phyloP scores from a whole-genome alignment of 1,140 invertebrate species.

The Pteromalus puparum region DNA sequence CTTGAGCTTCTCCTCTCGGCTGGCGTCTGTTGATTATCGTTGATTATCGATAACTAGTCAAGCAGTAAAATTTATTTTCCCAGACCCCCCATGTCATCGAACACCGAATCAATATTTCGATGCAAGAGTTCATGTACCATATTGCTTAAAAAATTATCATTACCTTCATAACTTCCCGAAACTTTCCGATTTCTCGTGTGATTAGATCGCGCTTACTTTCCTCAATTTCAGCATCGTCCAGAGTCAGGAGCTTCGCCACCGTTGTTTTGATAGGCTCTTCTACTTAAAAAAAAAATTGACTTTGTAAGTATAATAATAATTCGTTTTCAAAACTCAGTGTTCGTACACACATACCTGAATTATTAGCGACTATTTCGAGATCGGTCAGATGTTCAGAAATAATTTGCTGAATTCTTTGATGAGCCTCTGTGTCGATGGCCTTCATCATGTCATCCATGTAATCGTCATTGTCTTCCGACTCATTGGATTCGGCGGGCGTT shows the following conservation, averaged over 20 bases:
- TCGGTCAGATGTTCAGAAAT: constrained; percentile 89
- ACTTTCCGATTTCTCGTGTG: constrained; percentile 96
- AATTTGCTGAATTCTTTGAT: constrained; percentile 86
- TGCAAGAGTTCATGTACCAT: constrained; percentile 1
- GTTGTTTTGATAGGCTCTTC: constrained; percentile 80
- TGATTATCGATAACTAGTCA: constrained; percentile 39
- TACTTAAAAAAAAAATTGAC: constrained; percentile 59
- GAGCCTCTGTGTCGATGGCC: constrained; percentile 82
- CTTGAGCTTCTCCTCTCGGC: constrained; percentile 49
- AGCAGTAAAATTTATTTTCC: constrained; percentile 35
- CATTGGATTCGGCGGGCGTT: constrained; percentile 72
- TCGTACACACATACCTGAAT: constrained; percentile 64
- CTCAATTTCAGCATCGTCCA: constrained; percentile 92
- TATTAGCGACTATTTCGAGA: constrained; percentile 79
- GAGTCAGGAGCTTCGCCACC: constrained; percentile 78
- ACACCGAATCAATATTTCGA: constrained; percentile 47
- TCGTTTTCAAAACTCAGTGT: constrained; percentile 2
- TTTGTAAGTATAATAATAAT: constrained; percentile 28
- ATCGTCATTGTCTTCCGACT: constrained; percentile 79
- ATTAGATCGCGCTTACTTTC: constrained; percentile 98
- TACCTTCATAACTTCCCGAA: constrained; percentile 98
- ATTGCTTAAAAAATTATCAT: constrained; percentile 60
- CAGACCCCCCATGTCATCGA: constrained; percentile 14
- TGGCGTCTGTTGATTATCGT: constrained; percentile 49
- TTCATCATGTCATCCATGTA: constrained; percentile 89